phyloP scores from a whole-genome alignment of 2,888 invertebrate genomes.

The Monoplex corrugatus region DNA sequence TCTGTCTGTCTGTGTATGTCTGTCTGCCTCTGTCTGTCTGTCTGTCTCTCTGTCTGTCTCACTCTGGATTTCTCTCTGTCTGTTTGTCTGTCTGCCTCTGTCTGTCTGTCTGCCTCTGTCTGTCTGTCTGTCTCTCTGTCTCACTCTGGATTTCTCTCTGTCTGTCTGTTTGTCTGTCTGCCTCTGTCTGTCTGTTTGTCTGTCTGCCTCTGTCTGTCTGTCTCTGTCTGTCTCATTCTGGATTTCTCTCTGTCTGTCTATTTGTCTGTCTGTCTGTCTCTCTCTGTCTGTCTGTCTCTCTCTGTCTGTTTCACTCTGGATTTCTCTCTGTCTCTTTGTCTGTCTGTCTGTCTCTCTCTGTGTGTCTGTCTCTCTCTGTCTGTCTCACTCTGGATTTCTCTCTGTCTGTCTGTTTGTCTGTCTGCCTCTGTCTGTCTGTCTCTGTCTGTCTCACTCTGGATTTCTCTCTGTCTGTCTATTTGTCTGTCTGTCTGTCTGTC shows the following conservation, averaged over 20 bases:
- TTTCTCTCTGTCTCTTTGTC: too few species aligned
- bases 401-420: too few species aligned
- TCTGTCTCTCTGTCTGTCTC: neutral
- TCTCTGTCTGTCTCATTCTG: conserved; percentile 2
- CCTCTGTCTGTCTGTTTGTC: neutral
- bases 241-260: neutral
- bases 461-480: neutral
- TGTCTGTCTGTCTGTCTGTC: neutral
- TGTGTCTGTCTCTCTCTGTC: conserved; percentile 2
- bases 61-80: neutral
- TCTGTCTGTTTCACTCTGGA: neutral
- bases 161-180: neutral
- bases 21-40: too few species aligned
- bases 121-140: neutral
- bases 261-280: too few species aligned
- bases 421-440: too few species aligned
- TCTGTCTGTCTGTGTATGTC: neutral
- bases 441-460: neutral
- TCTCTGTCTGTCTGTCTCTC: neutral
- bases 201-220: neutral
- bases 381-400: neutral
- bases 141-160: neutral
- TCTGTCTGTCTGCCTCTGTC: conserved; percentile 1
- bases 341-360: neutral
- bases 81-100: neutral